Base-by-base conservation (phyloP, 2,888 invertebrate genomes). In the Drosophila histrio region DNA sequence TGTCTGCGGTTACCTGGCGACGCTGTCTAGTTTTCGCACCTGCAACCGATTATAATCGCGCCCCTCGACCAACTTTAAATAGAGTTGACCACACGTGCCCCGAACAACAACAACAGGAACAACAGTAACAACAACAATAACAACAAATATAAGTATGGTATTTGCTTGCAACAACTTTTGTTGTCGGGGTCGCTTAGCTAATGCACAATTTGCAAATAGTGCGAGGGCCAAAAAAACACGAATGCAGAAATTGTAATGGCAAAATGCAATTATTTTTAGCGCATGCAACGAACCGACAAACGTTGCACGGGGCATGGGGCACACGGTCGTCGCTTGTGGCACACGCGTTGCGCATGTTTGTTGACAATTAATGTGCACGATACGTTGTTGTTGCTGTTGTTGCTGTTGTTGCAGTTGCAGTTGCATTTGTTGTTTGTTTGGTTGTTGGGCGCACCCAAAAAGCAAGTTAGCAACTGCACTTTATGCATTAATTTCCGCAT, bases 401-500 rank as follows among this genome's bases (percentile, higher is more conserved):
- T 24, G 36, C 19, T 21, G 26, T 22, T 46, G 74, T 36, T 47
- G 59, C 17, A 21, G 54, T 17, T 53, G 61, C 44, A 19, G 52
- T 46, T 58, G 34, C n/a, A n/a, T n/a, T 41, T 57, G 54, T 38
- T 73, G 65, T 53, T 32, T 43, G 47, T 28, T 26, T 19, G 13
- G 30, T 58, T 28, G 53, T 32, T 32, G 44, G 84, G 67, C 60
- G 69, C 77, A 59, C 68, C 79, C 69, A 63, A 66, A 60, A 71
- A 19, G 39, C 75, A 41, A 41, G 39, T 53, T 24, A 52, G 53
- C 52, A 52, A 22, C 44, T 66, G 72, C 77, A 81, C 57, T 80
- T 83, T 74, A 43, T 52, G 81, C 70, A 73, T 66, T 76, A 87
- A 82, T 83, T 83, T 83, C 87, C 79, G 82, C 87, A 83, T 78